These are phyloP conservation scores for Falco concolor DNA, from an alignment of 2,797 vertebrate genomes.

Conservation along the genomic window DNA sequence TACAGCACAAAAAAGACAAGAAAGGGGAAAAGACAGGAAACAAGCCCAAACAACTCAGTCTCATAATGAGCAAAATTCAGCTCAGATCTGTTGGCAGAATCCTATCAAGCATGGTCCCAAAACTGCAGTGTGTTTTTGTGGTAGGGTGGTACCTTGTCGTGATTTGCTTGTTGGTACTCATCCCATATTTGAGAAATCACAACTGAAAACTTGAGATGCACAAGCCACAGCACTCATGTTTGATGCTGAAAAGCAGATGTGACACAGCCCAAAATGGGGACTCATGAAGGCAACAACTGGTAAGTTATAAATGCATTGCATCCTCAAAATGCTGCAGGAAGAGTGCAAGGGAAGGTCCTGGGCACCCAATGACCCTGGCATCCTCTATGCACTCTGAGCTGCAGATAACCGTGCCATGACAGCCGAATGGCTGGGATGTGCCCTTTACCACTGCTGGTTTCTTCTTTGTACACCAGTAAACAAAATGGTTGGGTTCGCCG, in stretches of 20 bases:
- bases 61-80: conserved; percentile 9
- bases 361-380: neutral
- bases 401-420: neutral
- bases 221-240: neutral
- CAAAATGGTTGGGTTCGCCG: neutral
- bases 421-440: neutral
- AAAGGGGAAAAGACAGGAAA: conserved; percentile 8
- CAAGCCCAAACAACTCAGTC: neutral
- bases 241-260: neutral
- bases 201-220: neutral
- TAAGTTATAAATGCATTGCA: neutral
- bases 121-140: neutral
- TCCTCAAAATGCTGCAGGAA: neutral
- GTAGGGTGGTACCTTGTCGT: neutral
- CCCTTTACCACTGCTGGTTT: neutral
- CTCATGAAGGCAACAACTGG: accelerated
- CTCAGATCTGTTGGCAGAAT: neutral
- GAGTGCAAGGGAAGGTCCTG: neutral
- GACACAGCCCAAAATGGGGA: neutral
- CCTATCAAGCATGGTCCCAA: neutral
- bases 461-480: neutral
- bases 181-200: neutral
- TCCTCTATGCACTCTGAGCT: neutral
- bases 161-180: neutral
- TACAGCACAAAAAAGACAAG: neutral